These are phyloP conservation scores for Ceyx margarethae DNA, from an alignment of 2,113 vertebrate species.

Conservation along the genomic window DNA sequence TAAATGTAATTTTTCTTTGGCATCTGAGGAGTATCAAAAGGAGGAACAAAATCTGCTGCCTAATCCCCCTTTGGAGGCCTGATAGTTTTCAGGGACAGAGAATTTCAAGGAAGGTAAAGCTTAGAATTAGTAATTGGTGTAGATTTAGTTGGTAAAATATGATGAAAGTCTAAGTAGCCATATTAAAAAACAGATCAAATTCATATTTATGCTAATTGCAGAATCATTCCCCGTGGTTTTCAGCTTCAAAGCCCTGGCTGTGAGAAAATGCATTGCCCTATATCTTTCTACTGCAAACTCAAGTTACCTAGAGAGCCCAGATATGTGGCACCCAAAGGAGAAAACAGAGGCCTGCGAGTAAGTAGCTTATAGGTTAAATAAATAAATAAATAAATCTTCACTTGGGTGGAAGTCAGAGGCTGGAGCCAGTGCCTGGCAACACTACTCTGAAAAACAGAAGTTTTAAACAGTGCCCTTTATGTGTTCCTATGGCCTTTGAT, in stretches of 20 bases:
- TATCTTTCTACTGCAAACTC: not conserved
- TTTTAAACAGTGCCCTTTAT: not conserved
- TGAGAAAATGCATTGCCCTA: not conserved
- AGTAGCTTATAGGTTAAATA: not conserved
- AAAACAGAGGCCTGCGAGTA: not conserved
- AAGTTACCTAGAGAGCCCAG: not conserved
- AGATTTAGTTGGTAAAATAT: not conserved
- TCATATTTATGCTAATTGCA: not conserved
- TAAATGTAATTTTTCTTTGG: fast-evolving
- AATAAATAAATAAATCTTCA: not conserved
- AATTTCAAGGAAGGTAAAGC: not conserved
- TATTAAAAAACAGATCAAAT: not conserved
- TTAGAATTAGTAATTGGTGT: not conserved
- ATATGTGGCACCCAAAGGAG: not conserved
- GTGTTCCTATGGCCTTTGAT: not conserved
- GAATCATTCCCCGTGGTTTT: not conserved
- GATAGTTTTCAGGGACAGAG: not conserved
- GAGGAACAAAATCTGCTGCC: not conserved
- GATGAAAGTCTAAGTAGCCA: not conserved
- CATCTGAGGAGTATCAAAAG: not conserved
- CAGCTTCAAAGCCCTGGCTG: not conserved
- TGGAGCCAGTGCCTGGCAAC: not conserved
- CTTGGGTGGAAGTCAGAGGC: not conserved
- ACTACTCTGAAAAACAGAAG: not conserved
- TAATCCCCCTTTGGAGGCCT: not conserved